Conservation (phyloP, 2,888 invertebrate species). For the Dasysyrphus albostriatus region DNA sequence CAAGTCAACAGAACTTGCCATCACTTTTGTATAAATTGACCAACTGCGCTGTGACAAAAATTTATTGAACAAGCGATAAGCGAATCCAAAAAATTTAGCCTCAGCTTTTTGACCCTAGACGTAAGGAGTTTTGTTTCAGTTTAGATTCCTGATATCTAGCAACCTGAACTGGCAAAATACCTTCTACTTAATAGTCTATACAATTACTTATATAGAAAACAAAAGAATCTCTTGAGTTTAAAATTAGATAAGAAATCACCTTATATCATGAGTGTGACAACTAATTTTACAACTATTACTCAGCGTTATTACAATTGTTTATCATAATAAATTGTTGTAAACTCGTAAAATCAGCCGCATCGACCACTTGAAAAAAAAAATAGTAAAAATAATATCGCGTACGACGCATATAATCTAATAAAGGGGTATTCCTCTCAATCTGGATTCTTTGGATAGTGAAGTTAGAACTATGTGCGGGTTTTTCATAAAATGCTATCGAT, state of each 20-base stretch:
- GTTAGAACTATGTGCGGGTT: background rate
- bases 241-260: constrained; percentile 12
- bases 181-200: background rate
- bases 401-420: background rate
- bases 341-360: background rate
- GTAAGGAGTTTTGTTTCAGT: no score
- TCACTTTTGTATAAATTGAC: no score
- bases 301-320: constrained; percentile 19
- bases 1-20: no score
- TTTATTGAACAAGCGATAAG: no score
- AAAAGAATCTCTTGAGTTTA: background rate
- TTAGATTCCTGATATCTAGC: no score
- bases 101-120: no score
- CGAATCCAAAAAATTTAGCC: no score
- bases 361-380: constrained; percentile 5
- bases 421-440: background rate
- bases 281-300: constrained; percentile 34
- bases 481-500: background rate
- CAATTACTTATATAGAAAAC: background rate
- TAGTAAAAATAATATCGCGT: background rate
- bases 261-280: background rate
- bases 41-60: no score
- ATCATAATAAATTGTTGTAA: background rate
- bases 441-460: background rate
- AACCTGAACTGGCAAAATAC: no score